Conservation (phyloP, 1,140 invertebrate genomes). For the Metopolophium dirhodum region DNA sequence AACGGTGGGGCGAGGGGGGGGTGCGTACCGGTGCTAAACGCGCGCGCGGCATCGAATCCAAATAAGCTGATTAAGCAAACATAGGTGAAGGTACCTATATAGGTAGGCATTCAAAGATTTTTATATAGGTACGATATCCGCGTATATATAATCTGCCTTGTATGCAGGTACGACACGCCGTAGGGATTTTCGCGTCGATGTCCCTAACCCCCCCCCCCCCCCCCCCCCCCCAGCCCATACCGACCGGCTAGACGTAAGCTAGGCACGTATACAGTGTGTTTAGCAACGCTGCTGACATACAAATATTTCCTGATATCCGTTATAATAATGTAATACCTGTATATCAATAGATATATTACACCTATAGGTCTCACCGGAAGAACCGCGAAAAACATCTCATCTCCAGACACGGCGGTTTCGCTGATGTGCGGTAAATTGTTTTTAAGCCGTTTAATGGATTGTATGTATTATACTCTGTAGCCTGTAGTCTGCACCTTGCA, state of each 20-base stretch:
- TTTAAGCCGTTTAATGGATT: no score
- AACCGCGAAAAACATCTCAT: neutral
- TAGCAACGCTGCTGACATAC: neutral
- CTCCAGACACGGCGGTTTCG: neutral
- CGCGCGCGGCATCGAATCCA: constrained; percentile 47
- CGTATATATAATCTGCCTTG: neutral
- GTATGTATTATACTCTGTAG: no score
- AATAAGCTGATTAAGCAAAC: constrained; percentile 48
- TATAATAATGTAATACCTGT: neutral
- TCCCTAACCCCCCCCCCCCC: neutral
- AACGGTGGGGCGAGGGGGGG: neutral
- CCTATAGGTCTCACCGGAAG: neutral
- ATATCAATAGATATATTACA: neutral
- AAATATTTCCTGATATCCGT: neutral
- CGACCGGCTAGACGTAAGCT: neutral
- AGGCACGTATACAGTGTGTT: neutral
- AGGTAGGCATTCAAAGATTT: neutral
- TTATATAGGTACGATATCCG: neutral
- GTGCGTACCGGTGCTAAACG: constrained; percentile 44
- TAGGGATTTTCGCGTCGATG: constrained; percentile 32
- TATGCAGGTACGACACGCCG: neutral
- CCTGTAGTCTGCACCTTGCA: no score
- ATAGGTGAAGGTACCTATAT: neutral
- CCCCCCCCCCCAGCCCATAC: no score
- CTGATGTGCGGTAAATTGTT: no score